These are phyloP conservation scores for Scolanthus callimorphus DNA, from an alignment of 92 coral and sea anemone species.

Conservation along the genomic window DNA sequence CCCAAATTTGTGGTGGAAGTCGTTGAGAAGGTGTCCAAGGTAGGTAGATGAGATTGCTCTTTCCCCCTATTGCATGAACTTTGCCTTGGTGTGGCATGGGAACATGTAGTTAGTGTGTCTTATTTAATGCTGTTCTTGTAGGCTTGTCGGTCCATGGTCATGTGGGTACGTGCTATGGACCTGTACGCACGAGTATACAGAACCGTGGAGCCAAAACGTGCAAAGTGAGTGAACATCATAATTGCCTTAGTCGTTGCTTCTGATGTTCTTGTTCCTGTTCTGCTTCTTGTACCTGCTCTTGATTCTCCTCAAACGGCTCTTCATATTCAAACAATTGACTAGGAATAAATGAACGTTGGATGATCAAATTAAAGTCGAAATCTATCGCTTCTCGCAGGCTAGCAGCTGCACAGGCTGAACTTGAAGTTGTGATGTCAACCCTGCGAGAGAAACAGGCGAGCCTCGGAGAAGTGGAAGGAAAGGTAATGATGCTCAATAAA, in stretches of 20 bases:
- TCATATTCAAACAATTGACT: too few relatives aligned
- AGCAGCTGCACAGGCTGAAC: conserved; percentile 56
- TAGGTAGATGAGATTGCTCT: too few relatives aligned
- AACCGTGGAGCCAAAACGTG: conserved; percentile 92
- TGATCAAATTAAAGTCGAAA: too few relatives aligned
- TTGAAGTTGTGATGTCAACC: conserved; percentile 95
- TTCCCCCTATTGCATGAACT: too few relatives aligned
- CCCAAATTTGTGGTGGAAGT: conserved; percentile 93
- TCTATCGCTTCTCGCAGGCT: conserved; percentile 1
- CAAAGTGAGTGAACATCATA: conserved; percentile 73
- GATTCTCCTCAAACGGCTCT: too few relatives aligned
- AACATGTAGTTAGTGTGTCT: too few relatives aligned
- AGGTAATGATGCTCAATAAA: too few relatives aligned
- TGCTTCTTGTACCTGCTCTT: background rate
- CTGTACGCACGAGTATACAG: conserved; percentile 90
- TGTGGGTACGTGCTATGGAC: conserved; percentile 99
- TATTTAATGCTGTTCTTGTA: conserved; percentile 17
- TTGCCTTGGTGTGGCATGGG: too few relatives aligned
- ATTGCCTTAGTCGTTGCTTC: background rate
- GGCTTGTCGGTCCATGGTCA: conserved; percentile 98
- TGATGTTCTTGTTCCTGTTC: background rate
- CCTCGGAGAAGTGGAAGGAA: conserved; percentile 89
- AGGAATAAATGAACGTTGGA: too few relatives aligned
- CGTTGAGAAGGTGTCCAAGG: conserved; percentile 97
- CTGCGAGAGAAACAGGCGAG: conserved; percentile 89